Evolutionary conservation across 2,888 invertebrate species (phyloP), one percentile per base, ranked within the genome.

Genomic region (Trimorus sp.): DNA sequence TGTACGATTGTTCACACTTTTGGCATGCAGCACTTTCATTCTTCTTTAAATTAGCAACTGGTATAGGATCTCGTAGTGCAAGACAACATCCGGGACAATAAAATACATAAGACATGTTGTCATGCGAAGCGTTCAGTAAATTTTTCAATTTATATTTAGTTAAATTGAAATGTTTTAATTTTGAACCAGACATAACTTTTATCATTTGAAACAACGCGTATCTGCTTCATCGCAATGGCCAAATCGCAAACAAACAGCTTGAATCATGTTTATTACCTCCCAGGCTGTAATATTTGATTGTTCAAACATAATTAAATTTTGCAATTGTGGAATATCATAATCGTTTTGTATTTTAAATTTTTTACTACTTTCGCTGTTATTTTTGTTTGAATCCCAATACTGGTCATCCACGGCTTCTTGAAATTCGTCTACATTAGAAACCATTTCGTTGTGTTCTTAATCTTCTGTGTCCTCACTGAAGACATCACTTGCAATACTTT

Each of bases 51-150:
- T 42, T 7, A 6, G 1, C n/a, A n/a, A 38, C 14, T 48, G n/a
- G 14, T 8, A 63, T 12, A n/a, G 15, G 16, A 16, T 63, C 45
- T 45, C 12, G 36, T 42, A 63, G 4, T 6, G 48, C 5, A 7
- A 63, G 6, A 26, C 26, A 8, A 51, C 65, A 65, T 16, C 4
- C n/a, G 6, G 51, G 38, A 49, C 66, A 66, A 15, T 53, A 53
- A 40, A 66, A 66, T 7, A 66, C 53, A 42, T 66, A 66, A 1
- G 14, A 38, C 7, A 66, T 16, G 4, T 7, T 4, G 1, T 66
- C 16, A 38, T 51, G 9, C n/a, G 66, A 37, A 14, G 53, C 36
- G 38, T 38, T 40, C 0, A 66, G 40, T 2, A 66, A 12, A 12
- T 66, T 36, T 36, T 26, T 9, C 14, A 66, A 11, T 7, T 12